Percentiles rank a stretch among this genome's conserved stretches.
These are phyloP conservation scores for Drosophila sechellia DNA, from an alignment of 1,140 invertebrate species.

Conservation along the genomic window DNA sequence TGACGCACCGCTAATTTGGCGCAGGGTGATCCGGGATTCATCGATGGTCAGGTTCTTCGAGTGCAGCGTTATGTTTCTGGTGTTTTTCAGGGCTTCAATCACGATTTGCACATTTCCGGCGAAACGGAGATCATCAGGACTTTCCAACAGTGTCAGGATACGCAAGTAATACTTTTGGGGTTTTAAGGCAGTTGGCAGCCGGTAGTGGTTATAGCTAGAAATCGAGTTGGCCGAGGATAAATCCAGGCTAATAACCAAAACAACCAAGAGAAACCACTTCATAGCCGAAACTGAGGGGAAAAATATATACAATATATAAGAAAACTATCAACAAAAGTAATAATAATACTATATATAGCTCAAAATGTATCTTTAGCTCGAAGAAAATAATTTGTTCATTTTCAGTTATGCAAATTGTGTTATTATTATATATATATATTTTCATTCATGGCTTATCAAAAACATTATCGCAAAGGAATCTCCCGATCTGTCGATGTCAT, in stretches of 20 bases:
- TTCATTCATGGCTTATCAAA: too few relatives aligned
- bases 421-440: too few relatives aligned
- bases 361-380: too few relatives aligned
- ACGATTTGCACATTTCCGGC: slow-evolving; percentile 87
- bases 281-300: slow-evolving; percentile 38
- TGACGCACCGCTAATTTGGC: neutral
- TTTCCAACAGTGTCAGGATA: slow-evolving; percentile 87
- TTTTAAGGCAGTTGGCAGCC: slow-evolving; percentile 87
- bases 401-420: too few relatives aligned
- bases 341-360: too few relatives aligned
- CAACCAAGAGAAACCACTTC: slow-evolving; percentile 37
- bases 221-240: neutral
- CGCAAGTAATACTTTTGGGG: slow-evolving; percentile 89
- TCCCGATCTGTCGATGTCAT: too few relatives aligned
- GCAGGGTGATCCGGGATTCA: slow-evolving; percentile 2
- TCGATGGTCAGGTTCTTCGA: slow-evolving; percentile 67
- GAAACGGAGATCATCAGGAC: slow-evolving; percentile 75
- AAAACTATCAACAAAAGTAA: too few relatives aligned
- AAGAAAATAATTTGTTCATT: too few relatives aligned
- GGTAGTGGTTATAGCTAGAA: slow-evolving; percentile 83
- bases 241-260: slow-evolving; percentile 33
- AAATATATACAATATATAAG: neutral
- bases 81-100: slow-evolving; percentile 85
- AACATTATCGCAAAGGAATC: too few relatives aligned
- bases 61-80: slow-evolving; percentile 89